Base-by-base conservation (phyloP, 1,140 invertebrate genomes). In the Samia ricini region DNA sequence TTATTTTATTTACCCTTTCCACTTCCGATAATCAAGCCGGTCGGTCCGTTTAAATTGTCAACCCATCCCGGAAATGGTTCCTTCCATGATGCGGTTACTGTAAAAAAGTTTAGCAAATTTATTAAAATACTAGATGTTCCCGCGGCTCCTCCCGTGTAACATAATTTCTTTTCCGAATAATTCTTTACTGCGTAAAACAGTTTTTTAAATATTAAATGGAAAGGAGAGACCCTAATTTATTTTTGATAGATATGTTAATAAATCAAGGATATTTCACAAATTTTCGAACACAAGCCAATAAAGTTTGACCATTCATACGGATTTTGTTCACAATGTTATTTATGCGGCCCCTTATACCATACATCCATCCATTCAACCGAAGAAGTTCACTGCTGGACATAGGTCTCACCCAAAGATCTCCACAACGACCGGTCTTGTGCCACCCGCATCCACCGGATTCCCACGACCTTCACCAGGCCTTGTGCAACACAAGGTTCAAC, bases 41-140 rank as follows among this genome's bases (percentile, higher is more conserved):
- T 98, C 0, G 97, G 96, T 26, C 98, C 98, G 83, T 98, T 99
- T 56, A 97, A 91, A 71, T 98, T 99, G 80, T 99, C 98, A 15
- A 99, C 95, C 98, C 98, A 99, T 19, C 98, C 97, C 1, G 93
- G 92, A 21, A 93, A 79, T 0, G 95, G 95, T 73, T 96, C 95
- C 69, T 94, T 94, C 89, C 92, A 93, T 1, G 94, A 91, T 2
- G 94, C 93, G 2, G 91, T 91, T 0, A 96, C 95, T 95, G 69
- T 60, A 91, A 79, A 59, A 5, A 67, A 60, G 63, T 7, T 22
- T 15, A 18, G 20, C 10, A 51, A 19, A 15, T 49, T 49, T 49
- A 58, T 42, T 56, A 10, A 52, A 26, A 4, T 26, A 26, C 26
- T 8, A 26, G 8, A 26, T 26, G 26, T 26, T 26, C 8, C n/a